phyloP scores from a whole-genome alignment of 2,797 vertebrate species.

The Lacerta viridis region DNA sequence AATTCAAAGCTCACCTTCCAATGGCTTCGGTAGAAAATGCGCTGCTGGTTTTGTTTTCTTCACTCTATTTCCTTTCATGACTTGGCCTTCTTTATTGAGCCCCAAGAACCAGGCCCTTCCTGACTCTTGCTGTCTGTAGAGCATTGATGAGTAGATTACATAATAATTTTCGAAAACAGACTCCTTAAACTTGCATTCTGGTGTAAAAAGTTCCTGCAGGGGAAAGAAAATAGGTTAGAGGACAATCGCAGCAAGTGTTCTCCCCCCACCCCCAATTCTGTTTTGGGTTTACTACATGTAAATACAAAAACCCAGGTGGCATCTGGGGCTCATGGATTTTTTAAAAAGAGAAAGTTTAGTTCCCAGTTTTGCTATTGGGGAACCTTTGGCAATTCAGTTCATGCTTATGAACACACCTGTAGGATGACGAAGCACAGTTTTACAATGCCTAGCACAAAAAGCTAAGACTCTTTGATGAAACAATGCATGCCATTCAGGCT shows the following conservation, averaged over 20 bases:
- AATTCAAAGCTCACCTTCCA: constrained; percentile 90
- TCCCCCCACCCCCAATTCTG: not conserved
- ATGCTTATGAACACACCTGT: constrained; percentile 22
- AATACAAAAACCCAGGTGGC: not conserved
- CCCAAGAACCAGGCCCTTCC: constrained; percentile 99
- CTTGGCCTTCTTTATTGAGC: constrained; percentile 98
- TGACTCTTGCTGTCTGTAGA: constrained; percentile 99
- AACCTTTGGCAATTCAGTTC: constrained; percentile 4
- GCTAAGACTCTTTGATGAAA: not conserved
- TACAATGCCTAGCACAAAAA: not conserved
- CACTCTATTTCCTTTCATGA: constrained; percentile 99
- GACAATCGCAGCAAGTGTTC: not conserved
- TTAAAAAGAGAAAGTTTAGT: not conserved
- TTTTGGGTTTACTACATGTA: not conserved
- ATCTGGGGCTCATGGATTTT: not conserved
- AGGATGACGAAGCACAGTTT: not conserved
- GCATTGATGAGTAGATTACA: constrained; percentile 99
- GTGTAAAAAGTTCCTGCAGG: constrained; percentile 97
- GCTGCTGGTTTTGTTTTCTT: constrained; percentile 99
- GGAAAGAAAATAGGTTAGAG: constrained; percentile 69
- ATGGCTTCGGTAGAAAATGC: constrained; percentile 99
- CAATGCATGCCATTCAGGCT: not conserved
- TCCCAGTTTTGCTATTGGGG: not conserved
- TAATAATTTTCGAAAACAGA: constrained; percentile 99
- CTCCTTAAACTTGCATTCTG: constrained; percentile 99